Evolutionary conservation across 2,113 vertebrate species (phyloP).

Genomic region (Sinosuthora webbiana): DNA sequence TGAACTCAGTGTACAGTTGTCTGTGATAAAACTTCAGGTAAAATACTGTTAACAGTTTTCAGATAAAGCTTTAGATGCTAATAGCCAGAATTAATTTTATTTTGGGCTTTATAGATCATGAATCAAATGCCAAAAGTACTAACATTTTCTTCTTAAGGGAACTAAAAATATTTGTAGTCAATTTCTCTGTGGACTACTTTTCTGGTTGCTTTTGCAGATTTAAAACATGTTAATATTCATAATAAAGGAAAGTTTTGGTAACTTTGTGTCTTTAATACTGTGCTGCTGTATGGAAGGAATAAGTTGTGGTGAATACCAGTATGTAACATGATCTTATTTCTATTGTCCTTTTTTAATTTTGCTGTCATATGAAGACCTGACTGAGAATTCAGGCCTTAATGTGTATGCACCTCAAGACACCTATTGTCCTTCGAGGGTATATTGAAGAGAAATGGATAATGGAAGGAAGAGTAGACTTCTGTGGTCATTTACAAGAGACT

Average conservation of each 20-base stretch:
- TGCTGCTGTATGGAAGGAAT: not conserved
- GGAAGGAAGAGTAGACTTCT: not conserved
- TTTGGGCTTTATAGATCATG: not conserved
- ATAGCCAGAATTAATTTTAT: conserved; percentile 44
- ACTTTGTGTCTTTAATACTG: not conserved
- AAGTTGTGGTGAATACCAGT: not conserved
- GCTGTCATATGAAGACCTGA: not conserved
- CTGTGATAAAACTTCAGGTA: not conserved
- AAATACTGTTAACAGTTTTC: conserved; percentile 35
- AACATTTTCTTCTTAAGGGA: conserved; percentile 23
- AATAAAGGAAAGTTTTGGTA: not conserved
- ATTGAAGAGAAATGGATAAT: not conserved
- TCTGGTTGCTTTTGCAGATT: not conserved
- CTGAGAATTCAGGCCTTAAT: not conserved
- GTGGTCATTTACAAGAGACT: not conserved
- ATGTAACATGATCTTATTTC: not conserved
- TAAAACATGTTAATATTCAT: not conserved
- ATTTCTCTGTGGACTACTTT: not conserved
- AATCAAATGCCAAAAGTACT: conserved; percentile 18
- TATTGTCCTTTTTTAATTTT: not conserved
- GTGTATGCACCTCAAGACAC: not conserved
- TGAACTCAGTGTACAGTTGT: not conserved
- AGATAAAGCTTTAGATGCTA: conserved; percentile 51
- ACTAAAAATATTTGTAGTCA: conserved; percentile 42
- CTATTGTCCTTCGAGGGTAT: not conserved